Base-by-base conservation (phyloP, 2,113 vertebrate genomes). In the Bos indicus region DNA sequence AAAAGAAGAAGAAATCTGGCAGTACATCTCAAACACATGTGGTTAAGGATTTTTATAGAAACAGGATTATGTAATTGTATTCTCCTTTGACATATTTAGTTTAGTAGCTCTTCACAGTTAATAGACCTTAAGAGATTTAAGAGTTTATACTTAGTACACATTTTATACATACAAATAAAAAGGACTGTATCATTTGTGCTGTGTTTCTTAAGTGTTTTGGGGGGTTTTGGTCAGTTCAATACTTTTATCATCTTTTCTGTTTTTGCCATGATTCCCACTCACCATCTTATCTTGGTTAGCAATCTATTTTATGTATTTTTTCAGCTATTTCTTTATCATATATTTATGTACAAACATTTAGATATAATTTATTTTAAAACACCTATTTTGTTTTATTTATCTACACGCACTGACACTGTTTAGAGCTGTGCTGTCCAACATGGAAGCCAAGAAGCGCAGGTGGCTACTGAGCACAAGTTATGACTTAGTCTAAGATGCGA, bases 31-130 rank as follows among this genome's bases (percentile, higher is more conserved):
- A 92, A 57, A 90, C 33, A 87, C 12, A 52, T 2, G 48, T 40
- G 7, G 40, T n/a, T 95, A 88, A 88, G 64, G 64, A 88, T 36
- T 62, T 88, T 80, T 60, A 85, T 17, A 25, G 23, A 95, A 80
- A 71, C 6, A 78, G 7, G 59, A 92, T 86, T 89, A 81, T 56
- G 19, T 43, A 89, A 62, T 43, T 17, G 19, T 64, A 78, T 15
- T 62, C 11, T 67, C 91, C 54, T 83, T 54, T 59, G 48, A 71
- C n/a, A 80, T 33, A 90, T 94, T 91, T 95, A 88, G 80, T 90
- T 77, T n/a, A 51, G 71, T 56, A 48, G 60, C 23, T 67, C 46
- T 88, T 82, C 81, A 62, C 28, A 51, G 16, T 59, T 57, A 59
- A 48, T 17, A 52, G 78, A n/a, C 43, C 10, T 81, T 81, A 81